Conservation (phyloP, 2,888 invertebrate species). For the Harpalus rubripes region DNA sequence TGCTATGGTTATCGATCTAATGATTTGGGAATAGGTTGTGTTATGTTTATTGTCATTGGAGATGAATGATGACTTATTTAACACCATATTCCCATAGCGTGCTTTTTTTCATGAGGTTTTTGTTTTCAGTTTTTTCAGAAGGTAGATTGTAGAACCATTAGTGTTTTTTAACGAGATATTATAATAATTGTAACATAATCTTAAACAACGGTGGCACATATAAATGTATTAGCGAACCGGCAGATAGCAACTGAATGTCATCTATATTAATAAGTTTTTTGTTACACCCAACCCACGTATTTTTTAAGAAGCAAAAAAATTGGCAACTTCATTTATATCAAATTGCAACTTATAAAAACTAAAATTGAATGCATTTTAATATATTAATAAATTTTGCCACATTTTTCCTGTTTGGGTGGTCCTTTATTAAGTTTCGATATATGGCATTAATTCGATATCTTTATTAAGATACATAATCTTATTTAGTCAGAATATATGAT, state of each 20-base stretch:
- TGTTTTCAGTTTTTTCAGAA: constrained; percentile 20
- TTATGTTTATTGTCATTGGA: constrained; percentile 33
- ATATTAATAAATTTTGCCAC: neutral
- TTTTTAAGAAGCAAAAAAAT: constrained; percentile 6
- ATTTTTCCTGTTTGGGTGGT: neutral
- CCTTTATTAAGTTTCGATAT: neutral
- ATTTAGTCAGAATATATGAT: too few relatives aligned
- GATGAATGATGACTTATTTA: constrained; percentile 44
- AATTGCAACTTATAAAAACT: neutral
- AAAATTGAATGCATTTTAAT: neutral
- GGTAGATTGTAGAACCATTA: constrained; percentile 25
- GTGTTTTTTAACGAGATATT: constrained; percentile 31
- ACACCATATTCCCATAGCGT: constrained; percentile 37
- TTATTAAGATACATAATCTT: neutral
- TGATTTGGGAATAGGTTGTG: constrained; percentile 35
- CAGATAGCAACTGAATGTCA: constrained; percentile 30
- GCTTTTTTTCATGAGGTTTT: constrained; percentile 17
- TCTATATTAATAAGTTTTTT: constrained; percentile 37
- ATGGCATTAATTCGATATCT: neutral
- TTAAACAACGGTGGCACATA: constrained; percentile 40
- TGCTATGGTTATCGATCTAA: constrained; percentile 37
- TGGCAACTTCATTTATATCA: constrained; percentile 35
- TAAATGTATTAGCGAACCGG: constrained; percentile 21
- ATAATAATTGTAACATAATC: constrained; percentile 45
- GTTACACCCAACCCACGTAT: constrained; percentile 3